Evolutionary conservation across 2,888 invertebrate genomes (phyloP), one percentile per base, ranked within the genome.

Genomic region (Campopleginae sp.): DNA sequence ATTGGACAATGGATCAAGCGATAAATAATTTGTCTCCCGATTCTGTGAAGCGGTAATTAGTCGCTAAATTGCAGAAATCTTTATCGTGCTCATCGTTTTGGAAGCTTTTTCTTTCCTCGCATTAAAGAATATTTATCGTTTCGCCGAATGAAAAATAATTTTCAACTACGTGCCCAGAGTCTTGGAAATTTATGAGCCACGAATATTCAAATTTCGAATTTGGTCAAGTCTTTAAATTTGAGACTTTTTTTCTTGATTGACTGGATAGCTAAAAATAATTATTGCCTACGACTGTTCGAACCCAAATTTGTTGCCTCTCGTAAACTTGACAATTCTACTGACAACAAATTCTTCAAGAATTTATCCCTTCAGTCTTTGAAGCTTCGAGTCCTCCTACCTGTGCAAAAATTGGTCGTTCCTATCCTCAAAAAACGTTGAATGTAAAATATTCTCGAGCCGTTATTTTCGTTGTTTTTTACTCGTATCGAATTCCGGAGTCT

Each of bases 401-500:
- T 23, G 51, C 33, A 61, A 75, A 27, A 54, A 33, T 48, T 27
- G n/a, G 14, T 44, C 44, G 31, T 17, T 72, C 23, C 38, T 54
- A 54, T 42, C 42, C 14, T 31, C 38, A 27, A 44, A 61, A 74
- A 58, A 61, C 46, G 27, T n/a, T 14, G 17, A 61, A 75, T 19
- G 33, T 54, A 71, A 58, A 72, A 46, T 19, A 61, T 19, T 44
- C 44, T 27, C n/a, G 8, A 33, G 17, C 33, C n/a, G 79, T 23
- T 66, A 61, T 72, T 71, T 42, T 74, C 75, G 42, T 44, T 44
- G 33, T 66, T 82, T 46, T 58, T 61, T 63, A 74, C 66, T 82
- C 51, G 71, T 54, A 66, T 51, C 76, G 46, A 82, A 77, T 80
- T 82, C 85, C 75, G 58, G 48, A 46, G 66, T 33, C 46, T 70